Percentiles rank a stretch among this genome's conserved stretches.
phyloP scores from a whole-genome alignment of 2,888 invertebrate species.

The Brachyopa scutellaris region DNA sequence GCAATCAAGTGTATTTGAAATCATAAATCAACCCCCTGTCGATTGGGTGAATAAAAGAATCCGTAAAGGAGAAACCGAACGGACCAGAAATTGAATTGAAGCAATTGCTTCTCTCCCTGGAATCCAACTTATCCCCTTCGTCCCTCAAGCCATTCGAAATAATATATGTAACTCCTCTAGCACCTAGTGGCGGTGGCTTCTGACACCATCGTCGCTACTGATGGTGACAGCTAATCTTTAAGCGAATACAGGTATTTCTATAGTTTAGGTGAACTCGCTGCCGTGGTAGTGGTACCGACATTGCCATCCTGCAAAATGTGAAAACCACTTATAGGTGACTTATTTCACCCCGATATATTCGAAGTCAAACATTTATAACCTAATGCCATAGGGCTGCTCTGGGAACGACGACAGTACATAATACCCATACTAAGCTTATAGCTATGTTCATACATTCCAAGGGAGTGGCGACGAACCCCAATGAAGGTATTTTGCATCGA shows the following conservation, averaged over 20 bases:
- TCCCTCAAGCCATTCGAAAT: constrained; percentile 6
- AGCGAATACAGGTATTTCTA: constrained; percentile 23
- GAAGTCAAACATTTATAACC: constrained; percentile 18
- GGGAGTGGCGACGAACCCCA: background rate
- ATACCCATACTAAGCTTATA: constrained; percentile 2
- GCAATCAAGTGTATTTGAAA: constrained; percentile 71
- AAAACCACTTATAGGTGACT: constrained; percentile 46
- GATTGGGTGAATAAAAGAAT: constrained; percentile 35
- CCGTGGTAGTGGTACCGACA: background rate
- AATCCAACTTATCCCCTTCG: too few relatives aligned
- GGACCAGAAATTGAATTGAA: constrained; percentile 46
- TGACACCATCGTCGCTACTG: constrained; percentile 43
- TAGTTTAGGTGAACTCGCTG: background rate
- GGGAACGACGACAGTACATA: background rate
- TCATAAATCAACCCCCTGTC: constrained; percentile 68
- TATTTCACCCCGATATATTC: constrained; percentile 26
- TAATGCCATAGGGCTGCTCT: constrained; percentile 4
- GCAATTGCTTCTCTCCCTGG: constrained; percentile 39
- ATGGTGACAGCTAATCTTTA: constrained; percentile 65
- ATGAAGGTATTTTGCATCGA: constrained; percentile 22
- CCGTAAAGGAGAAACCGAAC: constrained; percentile 36
- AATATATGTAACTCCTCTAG: constrained; percentile 48
- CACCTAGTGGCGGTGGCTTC: constrained; percentile 50
- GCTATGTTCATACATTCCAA: background rate
- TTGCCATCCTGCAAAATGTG: constrained; percentile 8